Evolutionary conservation across 2,113 vertebrate species (phyloP), one percentile per base, ranked within the genome.

Genomic region (Calyptommatus sinebrachiatus): DNA sequence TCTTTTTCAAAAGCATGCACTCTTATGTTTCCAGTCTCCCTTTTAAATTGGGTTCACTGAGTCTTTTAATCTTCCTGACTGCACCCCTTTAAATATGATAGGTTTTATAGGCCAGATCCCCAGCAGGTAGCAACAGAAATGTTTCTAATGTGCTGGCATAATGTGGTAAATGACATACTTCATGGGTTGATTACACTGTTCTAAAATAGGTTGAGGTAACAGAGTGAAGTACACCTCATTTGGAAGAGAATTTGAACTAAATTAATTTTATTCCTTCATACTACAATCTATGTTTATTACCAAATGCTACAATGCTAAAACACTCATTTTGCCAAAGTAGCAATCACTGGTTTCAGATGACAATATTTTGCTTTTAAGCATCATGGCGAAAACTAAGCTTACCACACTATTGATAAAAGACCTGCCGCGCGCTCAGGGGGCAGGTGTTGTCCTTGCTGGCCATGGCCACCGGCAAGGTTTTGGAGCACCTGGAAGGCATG

Each of bases 191-290:
- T 81, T 78, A 74, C 87, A 78, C 83, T 84, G 85, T 82, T 80
- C 82, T 89, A 81, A 46, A 77, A 66, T 80, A 80, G 83, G 73
- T 77, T 24, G 10, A 68, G 85, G 85, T 85, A 76, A 80, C 83
- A 80, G 48, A 83, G 24, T 73, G 84, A 41, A 35, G 48, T 69
- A 20, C 24, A 60, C 21, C 48, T 16, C 18, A 29, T 65, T 76
- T 65, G 11, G 62, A 20, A 11, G 48, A 18, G 20, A n/a, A 7
- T 41, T 61, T 50, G 24, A 21, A n/a, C 35, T 45, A 22, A 26
- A 45, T 61, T 61, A 61, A 70, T 71, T 70, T 45, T 70, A 28
- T 28, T 26, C 29, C 65, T 70, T 48, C 50, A 26, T 41, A 41
- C 35, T 41, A 4, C 50, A 50, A 14, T 16, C 50, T 50, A 50